Evolutionary conservation across 2,888 invertebrate species (phyloP), one percentile per base, ranked within the genome.

Genomic region (Glyphotaelius pellucidus): DNA sequence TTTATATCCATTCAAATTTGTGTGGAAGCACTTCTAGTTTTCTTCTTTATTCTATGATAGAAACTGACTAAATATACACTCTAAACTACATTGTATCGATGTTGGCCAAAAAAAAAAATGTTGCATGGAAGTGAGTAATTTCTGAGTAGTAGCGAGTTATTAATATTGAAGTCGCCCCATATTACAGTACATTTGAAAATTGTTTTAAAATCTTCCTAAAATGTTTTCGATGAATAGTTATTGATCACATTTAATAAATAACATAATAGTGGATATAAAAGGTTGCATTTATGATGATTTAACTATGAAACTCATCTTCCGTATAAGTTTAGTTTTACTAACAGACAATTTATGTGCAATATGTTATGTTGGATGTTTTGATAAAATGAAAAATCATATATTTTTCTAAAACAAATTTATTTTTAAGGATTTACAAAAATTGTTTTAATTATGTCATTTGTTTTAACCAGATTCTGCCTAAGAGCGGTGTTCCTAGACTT

Each of bases 381-480:
- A 2, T 67, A n/a, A 67, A 67, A 67, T 67, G 67, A 67, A 67
- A 67, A 25, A 52, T 52, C 25, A n/a, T n/a, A 7, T 67, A 25
- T 67, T 67, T n/a, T 67, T 67, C n/a, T 67, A 67, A 67, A 67
- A 67, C 67, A 67, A 67, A 67, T 67, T 67, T 67, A 67, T 67
- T 67, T 67, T 67, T 67, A 67, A 67, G 67, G 67, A 67, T 67
- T 67, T 67, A 67, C 67, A 67, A 25, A 67, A 25, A 67, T 67
- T 67, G 25, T 67, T 67, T 67, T n/a, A 25, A 67, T 67, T n/a
- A n/a, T 67, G 67, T 67, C n/a, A n/a, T 67, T 67, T 67, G 67
- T 67, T 67, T 67, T 5, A 67, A 67, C 67, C 67, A 67, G 67
- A 67, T 67, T 67, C 67, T 67, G 67, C n/a, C 67, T n/a, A 67